Evolutionary conservation across 2,888 invertebrate genomes (phyloP), one percentile per base, ranked within the genome.

Genomic region (Phanerotoma sp.): DNA sequence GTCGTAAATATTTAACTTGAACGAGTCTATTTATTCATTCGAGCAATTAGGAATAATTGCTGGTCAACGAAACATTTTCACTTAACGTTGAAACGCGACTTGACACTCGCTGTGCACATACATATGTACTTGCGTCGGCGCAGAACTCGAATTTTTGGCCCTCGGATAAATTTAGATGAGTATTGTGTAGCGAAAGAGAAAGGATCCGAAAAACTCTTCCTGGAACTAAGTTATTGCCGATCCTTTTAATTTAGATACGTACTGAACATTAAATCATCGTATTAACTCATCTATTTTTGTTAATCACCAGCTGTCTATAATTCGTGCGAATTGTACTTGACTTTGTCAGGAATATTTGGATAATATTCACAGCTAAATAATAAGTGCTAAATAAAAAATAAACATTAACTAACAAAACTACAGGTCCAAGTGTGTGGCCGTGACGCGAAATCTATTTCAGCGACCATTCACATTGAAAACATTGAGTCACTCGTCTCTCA

Each of bases 401-500:
- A 35, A n/a, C n/a, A n/a, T n/a, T n/a, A n/a, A n/a, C n/a, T n/a
- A n/a, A n/a, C n/a, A n/a, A n/a, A n/a, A 11, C 21, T 21, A 38
- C 21, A 53, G 32, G 18, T 45, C 21, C 15, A 52, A 52, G 22
- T 53, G 22, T 33, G 40, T 49, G 35, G 44, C 48, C 47, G 44
- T 52, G 53, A 40, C 28, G 49, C 56, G 46, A 61, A 65, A 60
- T 65, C 69, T 71, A 70, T 72, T 72, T 72, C 66, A 63, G 70
- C 66, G 70, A 61, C 67, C 70, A 71, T 72, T 72, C 71, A 68
- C 70, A 69, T 72, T 64, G 64, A 72, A 71, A 72, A 72, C 72
- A 72, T 69, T 71, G 71, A 69, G 69, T 70, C 72, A 70, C 69
- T 52, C 47, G 44, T 42, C 46, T 9, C 30, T 48, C 51, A 56